Base-by-base conservation (phyloP, 2,113 vertebrate species). In the Cyprinodon tularosa region DNA sequence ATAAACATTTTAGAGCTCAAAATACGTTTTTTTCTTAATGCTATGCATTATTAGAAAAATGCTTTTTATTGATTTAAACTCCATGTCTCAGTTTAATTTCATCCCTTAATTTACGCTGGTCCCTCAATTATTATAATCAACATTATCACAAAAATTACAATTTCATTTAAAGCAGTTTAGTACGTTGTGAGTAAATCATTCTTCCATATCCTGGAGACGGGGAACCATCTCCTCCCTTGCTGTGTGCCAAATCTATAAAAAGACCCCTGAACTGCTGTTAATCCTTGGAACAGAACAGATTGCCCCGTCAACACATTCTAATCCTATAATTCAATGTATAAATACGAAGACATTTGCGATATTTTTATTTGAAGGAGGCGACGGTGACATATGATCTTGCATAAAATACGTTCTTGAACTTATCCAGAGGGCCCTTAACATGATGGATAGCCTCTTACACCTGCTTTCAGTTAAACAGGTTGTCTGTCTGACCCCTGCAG, bases 181-280 rank as follows among this genome's bases (percentile, higher is more conserved):
- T 45, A 10, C 20, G 63, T 53, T 42, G 61, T 17, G 37, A 45
- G 53, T 22, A 81, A 47, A 68, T 82, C 71, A 72, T 15, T 74
- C 77, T 82, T 74, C 57, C 48, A 42, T 45, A 68, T n/a, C 47
- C 47, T 65, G 39, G 48, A 69, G 61, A 65, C 37, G 13, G 2
- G 61, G 29, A 20, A 48, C 38, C 61, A 53, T 45, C 61, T 29
- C 1, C n/a, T 9, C n/a, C 47, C 17, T 40, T 29, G 17, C 38
- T n/a, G 7, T 4, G 14, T 10, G 70, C 15, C 65, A 7, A 84
- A 73, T 67, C 68, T 68, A 37, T 71, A 12, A 77, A 64, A 61
- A 40, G 40, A 81, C 78, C 47, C 62, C 39, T 12, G 12, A 68
- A 71, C 50, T 74, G 47, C 39, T 38, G 47, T 59, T 66, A 38